Evolutionary conservation across 1,140 invertebrate species (phyloP), one percentile per base, ranked within the genome.

Genomic region (Atta colombica): DNA sequence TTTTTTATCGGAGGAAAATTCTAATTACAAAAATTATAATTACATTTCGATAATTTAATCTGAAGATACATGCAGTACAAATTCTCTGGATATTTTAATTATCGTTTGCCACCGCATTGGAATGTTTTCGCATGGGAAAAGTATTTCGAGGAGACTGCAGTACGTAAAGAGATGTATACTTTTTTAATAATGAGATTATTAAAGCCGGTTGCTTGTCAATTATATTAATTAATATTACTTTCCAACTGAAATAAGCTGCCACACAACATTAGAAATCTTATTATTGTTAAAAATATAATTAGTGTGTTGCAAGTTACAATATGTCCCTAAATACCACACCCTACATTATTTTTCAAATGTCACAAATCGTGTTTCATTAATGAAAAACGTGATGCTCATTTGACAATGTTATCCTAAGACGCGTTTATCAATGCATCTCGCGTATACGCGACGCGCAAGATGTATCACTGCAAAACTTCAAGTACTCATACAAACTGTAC

Each of bases 401-500:
- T 63, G 25, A 77, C n/a, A 49, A 35, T 16, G 8, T 14, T 21
- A 8, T 18, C n/a, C 39, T 1, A 35, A 45, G 35, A 25, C 35
- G 39, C 10, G 65, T 71, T 16, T 77, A 72, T 2, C 28, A 49
- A 45, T 49, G 66, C 58, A 10, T 25, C 45, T 51, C 55, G 63
- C 49, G 45, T 77, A 14, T 45, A 77, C 78, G 77, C 77, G 14
- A 71, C 12, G 51, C 18, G 51, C 35, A 63, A 66, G 66, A 78
- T 74, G 71, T 78, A 61, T 71, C 87, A 85, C 87, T 77, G 92
- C 85, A 85, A 93, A 94, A 93, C 87, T 94, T 94, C 78, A 85
- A 72, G 88, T 92, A 91, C 88, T 93, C 93, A 91, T 92, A 92
- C 91, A 94, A 94, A 94, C 90, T 92, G 89, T 87, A 91, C 89